These are phyloP conservation scores for Piezodorus guildinii DNA, from an alignment of 1,140 invertebrate species.

Conservation along the genomic window DNA sequence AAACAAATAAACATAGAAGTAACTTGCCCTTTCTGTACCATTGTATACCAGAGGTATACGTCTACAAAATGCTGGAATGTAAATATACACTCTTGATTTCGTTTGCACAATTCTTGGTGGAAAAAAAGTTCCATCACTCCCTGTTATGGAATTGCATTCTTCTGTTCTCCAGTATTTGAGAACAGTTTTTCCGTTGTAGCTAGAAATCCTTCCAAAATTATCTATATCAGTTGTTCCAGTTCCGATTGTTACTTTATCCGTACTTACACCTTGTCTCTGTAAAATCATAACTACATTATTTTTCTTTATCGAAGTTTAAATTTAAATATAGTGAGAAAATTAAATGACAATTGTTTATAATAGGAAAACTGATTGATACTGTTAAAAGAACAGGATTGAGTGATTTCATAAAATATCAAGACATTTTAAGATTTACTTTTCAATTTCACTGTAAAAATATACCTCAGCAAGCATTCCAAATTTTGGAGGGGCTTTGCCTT, in stretches of 20 bases:
- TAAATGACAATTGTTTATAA: too few species aligned
- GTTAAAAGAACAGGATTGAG: too few species aligned
- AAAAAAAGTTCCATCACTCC: conserved; percentile 17
- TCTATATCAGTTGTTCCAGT: conserved; percentile 7
- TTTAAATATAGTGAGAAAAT: too few species aligned
- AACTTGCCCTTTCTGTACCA: neutral
- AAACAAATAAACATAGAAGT: neutral
- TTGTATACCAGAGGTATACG: conserved; percentile 4
- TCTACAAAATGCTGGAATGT: conserved; percentile 3
- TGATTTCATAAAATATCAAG: too few species aligned
- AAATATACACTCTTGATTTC: neutral
- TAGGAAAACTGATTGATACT: too few species aligned
- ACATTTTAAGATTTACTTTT: too few species aligned
- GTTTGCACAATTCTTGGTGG: neutral
- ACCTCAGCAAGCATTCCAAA: conserved; percentile 13
- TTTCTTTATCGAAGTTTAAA: too few species aligned
- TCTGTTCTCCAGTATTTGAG: neutral
- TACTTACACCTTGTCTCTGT: conserved; percentile 7
- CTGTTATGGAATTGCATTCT: conserved; percentile 6
- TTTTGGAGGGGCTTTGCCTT: neutral
- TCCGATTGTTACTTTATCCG: conserved; percentile 12
- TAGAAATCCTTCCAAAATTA: conserved; percentile 2
- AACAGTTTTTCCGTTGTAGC: neutral
- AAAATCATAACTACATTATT: neutral
- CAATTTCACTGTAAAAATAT: neutral